phyloP scores from a whole-genome alignment of 2,888 invertebrate species.

The Erebia ligea region DNA sequence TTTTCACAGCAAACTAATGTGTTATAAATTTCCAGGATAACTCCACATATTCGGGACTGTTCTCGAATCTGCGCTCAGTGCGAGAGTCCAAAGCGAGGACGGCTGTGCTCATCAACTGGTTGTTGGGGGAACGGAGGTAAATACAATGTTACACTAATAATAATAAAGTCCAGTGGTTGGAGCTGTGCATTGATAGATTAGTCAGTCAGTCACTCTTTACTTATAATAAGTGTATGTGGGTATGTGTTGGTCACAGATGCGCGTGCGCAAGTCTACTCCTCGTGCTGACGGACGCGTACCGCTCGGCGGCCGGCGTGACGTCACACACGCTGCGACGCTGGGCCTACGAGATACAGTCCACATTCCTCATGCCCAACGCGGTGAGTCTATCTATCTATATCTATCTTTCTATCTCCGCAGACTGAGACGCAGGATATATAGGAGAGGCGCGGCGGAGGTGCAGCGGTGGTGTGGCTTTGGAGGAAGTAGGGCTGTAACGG shows the following conservation, averaged over 20 bases:
- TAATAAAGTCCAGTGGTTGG: too few species aligned
- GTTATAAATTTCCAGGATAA: conserved; percentile 82
- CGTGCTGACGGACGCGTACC: conserved; percentile 95
- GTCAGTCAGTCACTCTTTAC: too few species aligned
- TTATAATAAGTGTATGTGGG: neutral
- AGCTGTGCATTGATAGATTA: too few species aligned
- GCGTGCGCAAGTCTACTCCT: conserved; percentile 86
- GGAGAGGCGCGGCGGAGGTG: too few species aligned
- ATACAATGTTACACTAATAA: neutral
- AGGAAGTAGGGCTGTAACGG: too few species aligned
- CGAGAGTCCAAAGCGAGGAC: conserved; percentile 95
- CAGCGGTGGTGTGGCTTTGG: too few species aligned
- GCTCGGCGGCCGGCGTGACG: conserved; percentile 82
- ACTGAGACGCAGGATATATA: too few species aligned
- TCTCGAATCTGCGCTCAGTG: conserved; percentile 88
- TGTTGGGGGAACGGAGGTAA: conserved; percentile 71
- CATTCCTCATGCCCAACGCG: conserved; percentile 95
- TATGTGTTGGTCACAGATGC: conserved; percentile 56
- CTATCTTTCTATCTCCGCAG: too few species aligned
- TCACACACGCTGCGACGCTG: conserved; percentile 97
- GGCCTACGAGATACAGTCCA: conserved; percentile 99
- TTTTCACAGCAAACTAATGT: neutral
- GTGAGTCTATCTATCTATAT: too few species aligned
- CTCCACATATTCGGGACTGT: conserved; percentile 93
- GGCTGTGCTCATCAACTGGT: conserved; percentile 95